Evolutionary conservation across 2,113 vertebrate genomes (phyloP), one percentile per base, ranked within the genome.

Genomic region (Periophthalmodon schlosseri): DNA sequence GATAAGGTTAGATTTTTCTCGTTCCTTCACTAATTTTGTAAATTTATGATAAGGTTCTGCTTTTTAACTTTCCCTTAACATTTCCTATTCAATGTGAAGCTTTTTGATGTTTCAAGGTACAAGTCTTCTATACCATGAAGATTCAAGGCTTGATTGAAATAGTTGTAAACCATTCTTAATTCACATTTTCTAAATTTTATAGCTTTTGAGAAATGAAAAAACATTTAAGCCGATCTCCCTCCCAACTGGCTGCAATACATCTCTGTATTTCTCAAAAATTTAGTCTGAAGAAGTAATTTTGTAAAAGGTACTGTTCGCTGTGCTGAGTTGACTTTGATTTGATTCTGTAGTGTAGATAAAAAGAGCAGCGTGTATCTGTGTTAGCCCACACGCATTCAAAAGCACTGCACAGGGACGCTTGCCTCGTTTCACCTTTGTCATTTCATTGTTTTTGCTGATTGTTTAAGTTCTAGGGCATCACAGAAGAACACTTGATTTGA

Each of bases 281-380:
- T 18, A 14, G 18, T 10, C 33, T 20, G 2, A 65, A 63, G 58
- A 61, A 44, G 76, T 58, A 13, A 39, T 77, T 79, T 81, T 49
- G 58, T 63, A 72, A 79, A 61, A 85, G 68, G 21, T 52, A 33
- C 56, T 74, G 58, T 84, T 74, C 79, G 73, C 57, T 74, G 46
- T 70, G 73, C 72, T 71, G 15, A 74, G 52, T 81, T 75, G 82
- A 77, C 82, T 80, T 81, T 81, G 63, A 84, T 85, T 84, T 77
- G 6, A 72, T 84, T 77, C 46, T 82, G 76, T 73, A 78, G 50
- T 70, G 76, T 76, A 73, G 71, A 78, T 79, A 79, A 84, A 82
- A 74, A 46, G 61, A 46, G 67, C 68, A 57, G 15, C 5, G 23
- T 70, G 65, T 67, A 67, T 49, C 33, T 8, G 56, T 72, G 69